phyloP scores from a whole-genome alignment of 2,113 vertebrate genomes.

The Neotragus pygmaeus region DNA sequence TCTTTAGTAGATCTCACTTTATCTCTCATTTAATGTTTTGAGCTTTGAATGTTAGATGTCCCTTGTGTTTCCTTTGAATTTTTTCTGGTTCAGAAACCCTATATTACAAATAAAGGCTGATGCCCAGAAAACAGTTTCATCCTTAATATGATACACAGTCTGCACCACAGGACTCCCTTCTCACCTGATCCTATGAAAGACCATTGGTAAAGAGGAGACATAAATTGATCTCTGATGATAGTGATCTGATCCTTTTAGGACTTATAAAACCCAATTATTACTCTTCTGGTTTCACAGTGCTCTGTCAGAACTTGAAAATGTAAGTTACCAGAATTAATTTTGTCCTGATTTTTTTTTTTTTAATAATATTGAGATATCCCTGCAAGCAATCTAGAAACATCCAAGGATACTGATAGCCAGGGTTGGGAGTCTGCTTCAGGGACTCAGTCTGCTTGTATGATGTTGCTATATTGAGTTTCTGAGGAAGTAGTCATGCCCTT shows the following conservation, averaged over 20 bases:
- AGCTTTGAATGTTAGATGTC: not conserved
- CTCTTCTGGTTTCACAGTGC: slow-evolving; percentile 11
- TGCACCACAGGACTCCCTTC: not conserved
- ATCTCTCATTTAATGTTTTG: slow-evolving; percentile 25
- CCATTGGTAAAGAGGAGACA: not conserved
- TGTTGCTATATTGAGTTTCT: not conserved
- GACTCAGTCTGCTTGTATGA: not conserved
- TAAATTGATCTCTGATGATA: not conserved
- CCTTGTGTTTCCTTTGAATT: slow-evolving; percentile 32
- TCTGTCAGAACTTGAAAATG: slow-evolving; percentile 30
- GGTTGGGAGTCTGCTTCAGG: not conserved
- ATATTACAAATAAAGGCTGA: not conserved
- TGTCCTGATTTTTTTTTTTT: not conserved
- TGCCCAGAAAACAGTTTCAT: not conserved
- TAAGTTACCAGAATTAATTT: slow-evolving; percentile 35
- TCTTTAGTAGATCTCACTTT: slow-evolving; percentile 12
- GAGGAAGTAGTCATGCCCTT: not conserved
- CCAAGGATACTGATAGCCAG: not conserved
- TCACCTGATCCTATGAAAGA: slow-evolving; percentile 20
- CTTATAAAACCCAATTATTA: slow-evolving; percentile 31
- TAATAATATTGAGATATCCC: not conserved
- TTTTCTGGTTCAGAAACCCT: slow-evolving; percentile 23
- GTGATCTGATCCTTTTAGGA: slow-evolving; percentile 14
- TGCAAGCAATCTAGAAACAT: not conserved
- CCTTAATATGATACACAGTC: not conserved